Evolutionary conservation across 2,113 vertebrate species (phyloP), one percentile per base, ranked within the genome.

Genomic region (Oriolus oriolus): DNA sequence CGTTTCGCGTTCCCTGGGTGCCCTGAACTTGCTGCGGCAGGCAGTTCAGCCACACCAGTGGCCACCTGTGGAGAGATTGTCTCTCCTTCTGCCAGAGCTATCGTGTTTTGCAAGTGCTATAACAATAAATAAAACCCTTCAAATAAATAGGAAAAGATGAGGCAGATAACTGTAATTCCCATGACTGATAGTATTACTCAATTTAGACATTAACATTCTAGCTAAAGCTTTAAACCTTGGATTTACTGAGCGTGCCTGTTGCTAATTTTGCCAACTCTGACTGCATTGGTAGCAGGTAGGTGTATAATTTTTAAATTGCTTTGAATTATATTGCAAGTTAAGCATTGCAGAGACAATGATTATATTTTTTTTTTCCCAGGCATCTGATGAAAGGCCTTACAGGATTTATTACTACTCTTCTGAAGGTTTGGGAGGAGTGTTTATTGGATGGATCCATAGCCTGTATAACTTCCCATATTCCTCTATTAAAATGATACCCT

Each of bases 71-170:
- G 60, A 50, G n/a, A 73, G 12, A 79, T 2, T 2, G 13, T 61
- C 47, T 54, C 63, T 88, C 64, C 20, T 44, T 70, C 73, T 84
- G 80, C 60, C 80, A 68, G 69, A 82, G 52, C 83, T 74, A 64
- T 84, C 11, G 3, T 28, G 45, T 77, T 86, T 90, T 84, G 31
- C 56, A 63, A 57, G 60, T 27, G 73, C 56, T 93, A 28, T 78
- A 88, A 60, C 64, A 95, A 71, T 84, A 96, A 96, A 91, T 91
- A 89, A 93, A 95, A 33, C 2, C 37, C 31, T 33, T 59, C 57
- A 93, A 95, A 96, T 89, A 90, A 95, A 93, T 85, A 93, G 87
- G 52, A 93, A 84, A 82, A 92, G 83, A 96, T 95, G 70, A 84
- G 65, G 66, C 47, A 95, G 86, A 93, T 87, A 90, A 92, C 39